Conservation (phyloP, 2,888 invertebrate species). For the Steromphala cineraria region DNA sequence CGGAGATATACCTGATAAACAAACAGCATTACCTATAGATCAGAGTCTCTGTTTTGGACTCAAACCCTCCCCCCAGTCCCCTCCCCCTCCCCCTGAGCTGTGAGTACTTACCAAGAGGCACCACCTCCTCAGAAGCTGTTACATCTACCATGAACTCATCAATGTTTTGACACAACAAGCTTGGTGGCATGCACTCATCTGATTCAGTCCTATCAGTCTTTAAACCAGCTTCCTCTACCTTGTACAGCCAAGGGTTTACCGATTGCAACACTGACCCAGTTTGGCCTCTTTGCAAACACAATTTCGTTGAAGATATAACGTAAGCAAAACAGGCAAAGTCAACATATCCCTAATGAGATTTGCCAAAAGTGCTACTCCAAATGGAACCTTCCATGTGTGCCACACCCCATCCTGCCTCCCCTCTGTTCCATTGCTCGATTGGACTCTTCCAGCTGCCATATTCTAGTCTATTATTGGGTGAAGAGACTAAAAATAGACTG, state of each 20-base stretch:
- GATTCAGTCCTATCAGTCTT: background rate
- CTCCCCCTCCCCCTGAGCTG: background rate
- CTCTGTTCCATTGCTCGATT: background rate
- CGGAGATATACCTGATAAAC: background rate
- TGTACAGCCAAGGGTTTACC: background rate
- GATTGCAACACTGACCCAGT: background rate
- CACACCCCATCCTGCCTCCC: constrained; percentile 5
- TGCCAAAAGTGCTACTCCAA: background rate
- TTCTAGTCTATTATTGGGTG: constrained; percentile 40
- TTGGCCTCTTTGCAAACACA: background rate
- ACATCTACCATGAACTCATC: background rate
- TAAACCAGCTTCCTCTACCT: background rate
- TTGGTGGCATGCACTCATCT: background rate
- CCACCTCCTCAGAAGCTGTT: background rate
- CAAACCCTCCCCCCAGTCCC: background rate
- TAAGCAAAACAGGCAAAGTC: background rate
- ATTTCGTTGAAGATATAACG: too few relatives aligned
- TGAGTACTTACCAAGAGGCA: background rate
- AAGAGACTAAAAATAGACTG: constrained; percentile 40
- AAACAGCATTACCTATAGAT: background rate
- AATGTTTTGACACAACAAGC: background rate
- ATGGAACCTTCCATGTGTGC: background rate
- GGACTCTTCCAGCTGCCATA: constrained; percentile 25
- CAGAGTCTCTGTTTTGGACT: background rate
- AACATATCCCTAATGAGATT: background rate